These are phyloP conservation scores for Papilio dardanus DNA, from an alignment of 1,140 invertebrate genomes.

Conservation along the genomic window DNA sequence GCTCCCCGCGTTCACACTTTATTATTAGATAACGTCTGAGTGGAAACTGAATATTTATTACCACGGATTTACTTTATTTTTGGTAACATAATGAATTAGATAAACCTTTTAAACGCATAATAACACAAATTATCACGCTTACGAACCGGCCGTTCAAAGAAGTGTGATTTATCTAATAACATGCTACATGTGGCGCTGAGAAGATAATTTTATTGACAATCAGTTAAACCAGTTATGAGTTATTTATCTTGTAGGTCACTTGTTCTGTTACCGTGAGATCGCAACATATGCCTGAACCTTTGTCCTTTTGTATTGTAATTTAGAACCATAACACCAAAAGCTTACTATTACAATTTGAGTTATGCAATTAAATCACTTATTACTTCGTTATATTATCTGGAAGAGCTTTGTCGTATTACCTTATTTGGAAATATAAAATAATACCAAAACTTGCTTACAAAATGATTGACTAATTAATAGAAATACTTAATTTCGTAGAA, in stretches of 20 bases:
- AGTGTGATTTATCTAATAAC: neutral
- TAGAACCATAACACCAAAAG: too few species aligned
- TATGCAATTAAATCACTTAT: too few species aligned
- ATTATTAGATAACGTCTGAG: slow-evolving; percentile 34
- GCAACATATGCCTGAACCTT: neutral
- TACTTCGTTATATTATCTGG: too few species aligned
- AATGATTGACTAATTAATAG: neutral
- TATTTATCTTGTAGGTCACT: neutral
- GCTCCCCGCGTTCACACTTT: slow-evolving; percentile 23
- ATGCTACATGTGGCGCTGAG: neutral
- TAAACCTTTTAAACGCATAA: slow-evolving; percentile 30
- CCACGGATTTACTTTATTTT: slow-evolving; percentile 29
- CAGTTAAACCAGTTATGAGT: neutral
- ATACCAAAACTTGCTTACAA: too few species aligned
- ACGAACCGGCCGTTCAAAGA: neutral
- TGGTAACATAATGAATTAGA: slow-evolving; percentile 19
- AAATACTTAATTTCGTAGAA: neutral
- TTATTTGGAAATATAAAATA: too few species aligned
- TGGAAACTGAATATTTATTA: slow-evolving; percentile 34
- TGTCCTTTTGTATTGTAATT: neutral
- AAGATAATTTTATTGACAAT: neutral
- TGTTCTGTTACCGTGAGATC: neutral
- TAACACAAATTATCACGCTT: slow-evolving; percentile 29
- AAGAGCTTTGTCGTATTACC: too few species aligned
- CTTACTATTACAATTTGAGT: too few species aligned